Percentiles rank a stretch among this genome's conserved stretches.
phyloP scores from a whole-genome alignment of 1,140 invertebrate genomes.

The Whitmania pigra region DNA sequence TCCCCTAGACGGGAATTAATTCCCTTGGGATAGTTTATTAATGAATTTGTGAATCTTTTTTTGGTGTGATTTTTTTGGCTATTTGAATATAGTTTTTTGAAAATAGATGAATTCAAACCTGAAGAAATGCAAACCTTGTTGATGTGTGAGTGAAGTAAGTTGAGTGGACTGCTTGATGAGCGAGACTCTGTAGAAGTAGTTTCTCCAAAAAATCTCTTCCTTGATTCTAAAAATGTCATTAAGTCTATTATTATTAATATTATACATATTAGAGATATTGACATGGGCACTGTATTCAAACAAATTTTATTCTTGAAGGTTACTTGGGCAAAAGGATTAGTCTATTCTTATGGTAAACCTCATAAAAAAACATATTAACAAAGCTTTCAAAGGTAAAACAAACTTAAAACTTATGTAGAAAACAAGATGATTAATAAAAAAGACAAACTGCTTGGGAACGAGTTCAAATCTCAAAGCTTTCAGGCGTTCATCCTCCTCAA shows the following conservation, averaged over 20 bases:
- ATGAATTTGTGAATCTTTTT: no score
- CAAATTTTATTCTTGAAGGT: no score
- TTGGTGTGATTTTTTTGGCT: no score
- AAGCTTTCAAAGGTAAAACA: not conserved
- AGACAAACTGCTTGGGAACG: conserved; percentile 74
- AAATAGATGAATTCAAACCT: no score
- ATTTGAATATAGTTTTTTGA: no score
- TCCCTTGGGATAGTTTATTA: no score
- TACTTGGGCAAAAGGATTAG: no score
- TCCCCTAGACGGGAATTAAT: no score
- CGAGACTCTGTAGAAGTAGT: conserved; percentile 97
- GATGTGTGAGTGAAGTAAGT: conserved; percentile 48
- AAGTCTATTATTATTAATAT: conserved; percentile 4
- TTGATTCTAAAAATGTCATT: conserved; percentile 60
- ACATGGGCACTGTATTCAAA: not conserved
- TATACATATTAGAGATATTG: not conserved
- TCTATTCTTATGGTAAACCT: not conserved
- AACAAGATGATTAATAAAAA: not conserved
- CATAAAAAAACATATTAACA: not conserved
- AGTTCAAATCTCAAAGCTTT: conserved; percentile 96
- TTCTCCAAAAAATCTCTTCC: conserved; percentile 97
- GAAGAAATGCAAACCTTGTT: not conserved
- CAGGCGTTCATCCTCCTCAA: conserved; percentile 84
- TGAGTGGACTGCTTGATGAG: conserved; percentile 92
- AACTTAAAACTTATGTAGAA: no score